A percentile compares a stretch with the other conserved stretches of the same genome.
Evolutionary conservation across 92 coral and sea anemone species (phyloP).

Genomic region (Plumapathes pennacea): DNA sequence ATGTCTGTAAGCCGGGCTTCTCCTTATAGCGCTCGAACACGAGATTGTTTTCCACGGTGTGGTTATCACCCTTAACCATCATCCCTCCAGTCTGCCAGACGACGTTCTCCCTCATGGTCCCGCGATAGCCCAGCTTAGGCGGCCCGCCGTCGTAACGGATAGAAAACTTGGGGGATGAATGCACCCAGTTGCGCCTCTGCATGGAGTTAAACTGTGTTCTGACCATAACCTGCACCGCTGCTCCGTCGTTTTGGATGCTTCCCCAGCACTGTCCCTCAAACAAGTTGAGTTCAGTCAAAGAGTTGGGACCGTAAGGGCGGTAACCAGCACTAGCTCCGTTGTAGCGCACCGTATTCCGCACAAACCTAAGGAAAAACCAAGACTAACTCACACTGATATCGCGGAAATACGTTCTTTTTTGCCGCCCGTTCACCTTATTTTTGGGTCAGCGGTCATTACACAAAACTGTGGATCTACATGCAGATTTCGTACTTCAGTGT

Average conservation of each 20-base stretch:
- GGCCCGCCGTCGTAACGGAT: conserved; percentile 66
- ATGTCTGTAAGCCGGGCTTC: conserved; percentile 37
- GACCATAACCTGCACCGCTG: conserved; percentile 40
- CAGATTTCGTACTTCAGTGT: too few species aligned
- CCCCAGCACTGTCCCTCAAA: conserved; percentile 61
- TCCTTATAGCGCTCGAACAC: conserved; percentile 49
- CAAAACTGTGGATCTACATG: too few species aligned
- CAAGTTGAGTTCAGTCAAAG: conserved; percentile 24
- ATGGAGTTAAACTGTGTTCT: conserved; percentile 47
- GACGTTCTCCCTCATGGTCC: conserved; percentile 58
- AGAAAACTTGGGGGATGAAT: conserved; percentile 60
- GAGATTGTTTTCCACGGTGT: conserved; percentile 51
- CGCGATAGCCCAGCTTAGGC: conserved; percentile 43
- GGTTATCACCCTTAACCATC: conserved; percentile 65
- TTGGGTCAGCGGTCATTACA: too few species aligned
- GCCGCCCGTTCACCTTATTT: too few species aligned
- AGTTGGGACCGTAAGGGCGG: conserved; percentile 18
- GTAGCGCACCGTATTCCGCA: conserved; percentile 35
- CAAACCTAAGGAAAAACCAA: too few species aligned
- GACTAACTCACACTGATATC: too few species aligned
- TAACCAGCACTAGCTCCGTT: conserved; percentile 42
- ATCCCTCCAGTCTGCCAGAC: conserved; percentile 64
- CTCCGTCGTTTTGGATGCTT: conserved; percentile 47
- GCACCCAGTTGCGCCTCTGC: conserved; percentile 58
- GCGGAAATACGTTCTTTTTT: too few species aligned